phyloP scores from a whole-genome alignment of 2,888 invertebrate genomes.

The Drosophila greeni region DNA sequence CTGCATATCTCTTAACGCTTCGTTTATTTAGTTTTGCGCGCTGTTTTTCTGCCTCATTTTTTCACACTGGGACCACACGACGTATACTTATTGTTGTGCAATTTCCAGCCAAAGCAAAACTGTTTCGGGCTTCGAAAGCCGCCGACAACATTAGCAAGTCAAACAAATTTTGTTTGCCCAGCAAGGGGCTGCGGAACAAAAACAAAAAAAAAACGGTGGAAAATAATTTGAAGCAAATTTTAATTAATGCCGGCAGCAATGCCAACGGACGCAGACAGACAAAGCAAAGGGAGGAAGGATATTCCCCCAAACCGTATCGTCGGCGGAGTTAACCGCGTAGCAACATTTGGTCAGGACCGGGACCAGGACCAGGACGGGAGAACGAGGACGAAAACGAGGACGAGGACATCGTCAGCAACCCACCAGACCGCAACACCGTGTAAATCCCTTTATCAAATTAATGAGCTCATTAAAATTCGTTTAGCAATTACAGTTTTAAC shows the following conservation, averaged over 20 bases:
- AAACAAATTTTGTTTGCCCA: conserved; percentile 64
- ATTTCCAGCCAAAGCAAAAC: conserved; percentile 8
- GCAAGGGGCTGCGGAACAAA: conserved; percentile 41
- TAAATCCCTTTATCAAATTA: conserved; percentile 76
- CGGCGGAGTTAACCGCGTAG: conserved; percentile 46
- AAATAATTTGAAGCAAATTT: conserved; percentile 70
- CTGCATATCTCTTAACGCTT: conserved; percentile 67
- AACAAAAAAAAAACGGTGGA: conserved; percentile 28
- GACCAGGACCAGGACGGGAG: conserved; percentile 6
- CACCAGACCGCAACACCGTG: conserved; percentile 67
- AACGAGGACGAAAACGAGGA: conserved; percentile 6
- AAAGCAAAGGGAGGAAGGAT: conserved; percentile 18
- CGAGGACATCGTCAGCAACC: conserved; percentile 43
- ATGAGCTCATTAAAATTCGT: conserved; percentile 77
- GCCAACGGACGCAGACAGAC: conserved; percentile 21
- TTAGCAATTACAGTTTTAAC: conserved; percentile 76
- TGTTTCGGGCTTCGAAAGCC: conserved; percentile 4
- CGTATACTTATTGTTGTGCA: conserved; percentile 29
- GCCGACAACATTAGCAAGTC: conserved; percentile 50
- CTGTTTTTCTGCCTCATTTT: conserved; percentile 46
- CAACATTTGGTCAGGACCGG: conserved; percentile 51
- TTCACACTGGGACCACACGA: conserved; percentile 3
- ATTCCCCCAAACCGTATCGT: conserved; percentile 14
- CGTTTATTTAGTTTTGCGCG: conserved; percentile 66
- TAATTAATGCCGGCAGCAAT: conserved; percentile 61